A percentile compares a stretch with the other conserved stretches of the same genome.
These are phyloP conservation scores for Pempheris klunzingeri DNA, from an alignment of 2,797 vertebrate species.

Conservation along the genomic window DNA sequence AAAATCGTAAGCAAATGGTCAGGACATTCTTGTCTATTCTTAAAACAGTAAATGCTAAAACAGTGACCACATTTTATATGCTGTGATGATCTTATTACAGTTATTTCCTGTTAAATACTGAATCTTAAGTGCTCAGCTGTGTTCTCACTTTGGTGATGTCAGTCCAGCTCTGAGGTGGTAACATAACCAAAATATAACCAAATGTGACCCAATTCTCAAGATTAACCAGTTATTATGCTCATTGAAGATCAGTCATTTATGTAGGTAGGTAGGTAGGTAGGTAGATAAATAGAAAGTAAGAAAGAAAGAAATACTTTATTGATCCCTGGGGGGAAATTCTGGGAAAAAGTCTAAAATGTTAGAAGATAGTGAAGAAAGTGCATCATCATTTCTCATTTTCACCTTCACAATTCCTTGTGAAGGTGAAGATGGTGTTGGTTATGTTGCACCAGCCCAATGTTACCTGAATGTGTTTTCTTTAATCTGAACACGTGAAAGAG, in stretches of 20 bases:
- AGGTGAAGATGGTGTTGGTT: too few species aligned
- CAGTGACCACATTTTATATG: background rate
- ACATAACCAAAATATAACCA: background rate
- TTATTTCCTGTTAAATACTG: conserved; percentile 11
- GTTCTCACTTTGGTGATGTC: background rate
- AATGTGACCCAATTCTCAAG: background rate
- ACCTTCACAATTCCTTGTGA: too few species aligned
- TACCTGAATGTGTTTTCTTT: background rate
- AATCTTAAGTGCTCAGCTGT: background rate
- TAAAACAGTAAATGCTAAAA: background rate
- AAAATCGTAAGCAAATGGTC: background rate
- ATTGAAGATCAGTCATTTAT: background rate
- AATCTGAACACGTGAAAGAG: background rate
- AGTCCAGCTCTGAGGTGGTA: background rate
- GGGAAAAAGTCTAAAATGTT: background rate
- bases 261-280: too few species aligned
- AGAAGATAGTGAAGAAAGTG: background rate
- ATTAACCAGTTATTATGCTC: background rate
- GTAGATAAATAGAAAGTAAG: too few species aligned
- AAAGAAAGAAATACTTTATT: too few species aligned
- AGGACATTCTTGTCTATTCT: background rate
- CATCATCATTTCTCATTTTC: too few species aligned
- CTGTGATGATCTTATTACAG: background rate
- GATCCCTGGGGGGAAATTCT: too few species aligned
- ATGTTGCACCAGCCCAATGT: background rate